Percentiles rank a stretch among this genome's conserved stretches.
These are phyloP conservation scores for Mandrillus leucophaeus DNA, from an alignment of 2,113 vertebrate genomes.

Conservation along the genomic window DNA sequence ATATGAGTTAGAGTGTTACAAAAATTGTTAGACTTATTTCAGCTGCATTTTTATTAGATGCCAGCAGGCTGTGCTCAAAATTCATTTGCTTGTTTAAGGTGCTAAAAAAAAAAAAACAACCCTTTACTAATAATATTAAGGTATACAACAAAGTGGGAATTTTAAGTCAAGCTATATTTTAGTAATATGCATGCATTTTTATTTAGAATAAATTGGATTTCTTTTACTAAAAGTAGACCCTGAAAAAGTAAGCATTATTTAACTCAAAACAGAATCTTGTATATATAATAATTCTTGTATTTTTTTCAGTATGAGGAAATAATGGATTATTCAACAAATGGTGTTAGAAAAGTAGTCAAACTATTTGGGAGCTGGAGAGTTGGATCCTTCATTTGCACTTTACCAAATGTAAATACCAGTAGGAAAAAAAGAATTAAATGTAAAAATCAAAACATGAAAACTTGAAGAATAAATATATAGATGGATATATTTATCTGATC, in stretches of 20 bases:
- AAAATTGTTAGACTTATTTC: conserved; percentile 1
- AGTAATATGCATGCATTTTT: not conserved
- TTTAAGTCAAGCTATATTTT: conserved; percentile 20
- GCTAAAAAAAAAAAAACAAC: not conserved
- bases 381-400: not conserved
- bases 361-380: not conserved
- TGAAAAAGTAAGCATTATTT: conserved; percentile 49
- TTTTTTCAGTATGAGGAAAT: conserved; percentile 16
- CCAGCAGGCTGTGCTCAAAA: conserved; percentile 45
- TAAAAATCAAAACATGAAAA: conserved; percentile 28
- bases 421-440: not conserved
- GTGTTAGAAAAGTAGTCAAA: not conserved
- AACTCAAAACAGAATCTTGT: conserved; percentile 2
- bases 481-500: not conserved
- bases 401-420: conserved; percentile 20
- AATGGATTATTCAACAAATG: conserved; percentile 29
- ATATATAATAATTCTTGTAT: not conserved
- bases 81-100: conserved; percentile 28
- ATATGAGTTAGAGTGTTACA: not conserved
- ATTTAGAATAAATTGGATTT: conserved; percentile 45
- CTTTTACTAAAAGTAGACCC: conserved; percentile 11
- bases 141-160: not conserved
- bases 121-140: not conserved
- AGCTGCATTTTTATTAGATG: conserved; percentile 32
- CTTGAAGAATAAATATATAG: not conserved